phyloP scores from a whole-genome alignment of 2,888 invertebrate genomes.

The Aleiodes testaceus region DNA sequence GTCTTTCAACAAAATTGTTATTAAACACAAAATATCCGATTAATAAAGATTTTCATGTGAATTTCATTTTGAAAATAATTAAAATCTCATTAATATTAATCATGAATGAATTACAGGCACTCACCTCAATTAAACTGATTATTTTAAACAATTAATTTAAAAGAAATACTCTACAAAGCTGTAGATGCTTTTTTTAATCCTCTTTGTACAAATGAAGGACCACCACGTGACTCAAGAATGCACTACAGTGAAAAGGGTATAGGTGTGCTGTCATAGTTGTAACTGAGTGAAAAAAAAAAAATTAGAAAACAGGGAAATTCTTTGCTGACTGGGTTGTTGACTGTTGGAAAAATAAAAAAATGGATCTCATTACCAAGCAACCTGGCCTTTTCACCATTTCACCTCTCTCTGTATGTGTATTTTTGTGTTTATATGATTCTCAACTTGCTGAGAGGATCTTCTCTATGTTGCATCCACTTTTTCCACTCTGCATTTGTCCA shows the following conservation, averaged over 20 bases:
- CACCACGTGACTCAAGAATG: slow-evolving; percentile 17
- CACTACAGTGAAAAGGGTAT: background rate
- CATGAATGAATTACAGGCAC: no score
- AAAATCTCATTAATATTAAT: no score
- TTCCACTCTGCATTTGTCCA: background rate
- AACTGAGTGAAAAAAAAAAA: background rate
- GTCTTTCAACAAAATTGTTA: background rate
- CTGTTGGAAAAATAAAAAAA: slow-evolving; percentile 24
- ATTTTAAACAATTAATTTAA: no score
- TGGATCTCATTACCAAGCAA: slow-evolving; percentile 39
- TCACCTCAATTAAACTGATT: no score
- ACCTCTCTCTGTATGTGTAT: background rate
- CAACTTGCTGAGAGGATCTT: slow-evolving; percentile 35
- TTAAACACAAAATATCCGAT: no score
- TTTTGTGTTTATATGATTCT: slow-evolving; percentile 24
- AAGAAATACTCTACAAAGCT: background rate
- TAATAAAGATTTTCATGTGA: slow-evolving; percentile 6
- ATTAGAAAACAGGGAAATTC: slow-evolving; percentile 24
- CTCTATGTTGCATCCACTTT: no score
- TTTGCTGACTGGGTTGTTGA: slow-evolving; percentile 31
- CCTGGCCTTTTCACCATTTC: slow-evolving; percentile 21
- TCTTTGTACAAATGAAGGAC: slow-evolving; percentile 10
- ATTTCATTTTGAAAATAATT: no score
- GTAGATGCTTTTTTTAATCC: background rate
- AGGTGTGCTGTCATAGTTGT: background rate